Base-by-base conservation (phyloP, 37 sponge, comb jelly and placozoan species). In the Aplysina aerophoba region DNA sequence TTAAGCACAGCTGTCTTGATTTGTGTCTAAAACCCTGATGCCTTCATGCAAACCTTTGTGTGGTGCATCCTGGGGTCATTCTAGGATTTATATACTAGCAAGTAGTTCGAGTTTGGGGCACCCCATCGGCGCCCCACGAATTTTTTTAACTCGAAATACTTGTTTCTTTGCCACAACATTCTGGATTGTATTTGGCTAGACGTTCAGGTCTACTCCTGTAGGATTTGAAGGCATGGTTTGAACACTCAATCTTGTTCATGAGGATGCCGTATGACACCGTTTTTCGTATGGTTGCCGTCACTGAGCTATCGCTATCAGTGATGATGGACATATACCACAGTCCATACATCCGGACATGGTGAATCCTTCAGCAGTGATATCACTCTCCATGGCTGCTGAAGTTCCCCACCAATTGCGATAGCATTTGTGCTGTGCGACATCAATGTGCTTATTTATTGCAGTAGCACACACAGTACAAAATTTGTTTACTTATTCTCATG, bases 401-500 rank as follows among this genome's bases (percentile, higher is more conserved):
- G n/a, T n/a, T 8, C 78, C 78, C 6, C 25, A 15, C 78, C 78
- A 75, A 21, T 75, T 75, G 2, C 54, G 17, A 54, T 75, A 75
- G 53, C 78, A 75, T 1, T 2, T 36, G 22, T 44, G 78, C 21
- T 17, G 44, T 58, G 22, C 15, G 1, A 25, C 21, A 3, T 40
- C 24, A 17, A 5, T 20, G 2, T 19, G 50, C 53, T 41, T 75
- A 24, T 75, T 75, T 21, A 3, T 25, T 14, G 78, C 44, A 1
- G 41, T 37, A 16, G 87, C 15, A 83, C 91, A 86, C 3, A 82
- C 73, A 37, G 31, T 12, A 62, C 87, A 91, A 55, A 61, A 91
- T 53, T 91, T 91, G 58, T 87, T 91, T 60, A 30, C 87, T 41
- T 1, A 91, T 87, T 20, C 87, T 85, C 13, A 91, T 36, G 59